These are phyloP conservation scores for Pangasius djambal DNA, from an alignment of 2,797 vertebrate species.

Conservation along the genomic window DNA sequence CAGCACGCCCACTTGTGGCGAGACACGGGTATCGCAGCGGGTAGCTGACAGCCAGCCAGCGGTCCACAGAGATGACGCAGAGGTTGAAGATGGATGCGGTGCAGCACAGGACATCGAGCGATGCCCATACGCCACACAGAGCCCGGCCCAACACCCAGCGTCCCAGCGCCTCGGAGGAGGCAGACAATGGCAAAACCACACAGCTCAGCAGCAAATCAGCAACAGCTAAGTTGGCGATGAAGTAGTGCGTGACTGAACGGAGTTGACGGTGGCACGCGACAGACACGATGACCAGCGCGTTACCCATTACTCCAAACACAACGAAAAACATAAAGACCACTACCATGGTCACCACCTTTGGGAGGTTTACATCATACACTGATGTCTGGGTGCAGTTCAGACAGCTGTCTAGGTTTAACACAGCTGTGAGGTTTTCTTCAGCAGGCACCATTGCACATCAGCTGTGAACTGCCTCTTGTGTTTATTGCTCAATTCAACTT, in stretches of 20 bases:
- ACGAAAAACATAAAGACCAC: conserved; percentile 72
- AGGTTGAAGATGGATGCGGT: conserved; percentile 82
- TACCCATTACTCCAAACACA: conserved; percentile 78
- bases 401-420: conserved; percentile 59
- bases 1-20: conserved; percentile 69
- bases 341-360: conserved; percentile 69
- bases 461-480: not conserved
- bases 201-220: conserved; percentile 79
- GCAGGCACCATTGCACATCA: conserved; percentile 60
- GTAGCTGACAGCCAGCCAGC: conserved; percentile 78
- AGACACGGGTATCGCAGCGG: conserved; percentile 74
- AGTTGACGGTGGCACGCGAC: conserved; percentile 76
- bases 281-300: conserved; percentile 79
- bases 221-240: conserved; percentile 78
- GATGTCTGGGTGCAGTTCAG: conserved; percentile 70
- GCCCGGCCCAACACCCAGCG: conserved; percentile 77
- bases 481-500: not conserved
- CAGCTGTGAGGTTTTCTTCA: conserved; percentile 63
- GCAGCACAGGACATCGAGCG: conserved; percentile 81
- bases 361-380: conserved; percentile 61
- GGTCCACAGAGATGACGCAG: conserved; percentile 80
- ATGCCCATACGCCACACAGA: conserved; percentile 77
- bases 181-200: conserved; percentile 77
- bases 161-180: conserved; percentile 72
- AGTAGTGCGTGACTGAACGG: conserved; percentile 79